Base-by-base conservation (phyloP, 1,140 invertebrate genomes). In the Pararge aegeria region DNA sequence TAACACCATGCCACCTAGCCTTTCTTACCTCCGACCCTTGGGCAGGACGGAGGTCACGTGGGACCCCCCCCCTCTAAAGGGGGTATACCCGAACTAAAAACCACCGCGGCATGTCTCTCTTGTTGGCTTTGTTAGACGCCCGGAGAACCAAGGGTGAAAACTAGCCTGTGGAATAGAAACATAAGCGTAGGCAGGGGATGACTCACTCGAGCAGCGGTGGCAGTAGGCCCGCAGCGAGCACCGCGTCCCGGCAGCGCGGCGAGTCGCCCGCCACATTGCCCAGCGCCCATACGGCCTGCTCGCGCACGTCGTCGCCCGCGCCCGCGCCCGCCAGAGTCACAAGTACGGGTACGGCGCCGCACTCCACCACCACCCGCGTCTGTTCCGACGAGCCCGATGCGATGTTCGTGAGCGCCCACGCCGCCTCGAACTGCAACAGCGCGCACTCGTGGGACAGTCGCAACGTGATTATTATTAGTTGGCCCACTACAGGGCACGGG, bases 251-350 rank as follows among this genome's bases (percentile, higher is more conserved):
- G 85, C 96, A 99, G 67, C 95, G 93, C 20, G 98, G 94, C 55
- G 97, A 98, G 87, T 99, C 98, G 19, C 98, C 98, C 58, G 98
- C 98, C 76, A 99, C 98, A 88, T 99, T 99, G 59, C 97, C 97
- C 44, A 99, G 91, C 30, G 97, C 98, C 98, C 98, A 99, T 34
- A 98, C 97, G 42, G 97, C 96, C 91, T 99, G 95, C 90, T 99
- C 98, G 80, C 98, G 95, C 5, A 99, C 98, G 91, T 99, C 97
- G 87, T 98, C 96, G 77, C 95, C 94, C n/a, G 94, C 95, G 75
- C 95, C 95, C n/a, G 95, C 95, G 19, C 78, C 88, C 18, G 99
- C 90, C 21, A 99, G 91, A 21, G 92, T 90, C 68, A 99, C 97
- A 78, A 99, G 98, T 70, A 97, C 95, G 13, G 96, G 96, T 40